phyloP scores from a whole-genome alignment of 1,140 invertebrate species.

The Acromyrmex charruanus region DNA sequence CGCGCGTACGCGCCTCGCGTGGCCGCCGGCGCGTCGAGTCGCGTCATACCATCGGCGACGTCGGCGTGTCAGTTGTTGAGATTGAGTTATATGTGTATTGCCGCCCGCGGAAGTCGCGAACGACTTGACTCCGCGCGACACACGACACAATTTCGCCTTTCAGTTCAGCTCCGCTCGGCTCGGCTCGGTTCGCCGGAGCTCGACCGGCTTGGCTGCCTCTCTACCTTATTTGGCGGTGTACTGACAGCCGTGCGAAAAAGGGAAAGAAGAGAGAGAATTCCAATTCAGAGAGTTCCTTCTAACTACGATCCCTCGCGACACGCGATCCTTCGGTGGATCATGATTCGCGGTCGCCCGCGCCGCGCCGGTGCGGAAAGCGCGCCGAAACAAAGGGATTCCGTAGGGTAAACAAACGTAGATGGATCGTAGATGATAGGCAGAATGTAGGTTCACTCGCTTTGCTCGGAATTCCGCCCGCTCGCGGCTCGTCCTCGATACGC shows the following conservation, averaged over 20 bases:
- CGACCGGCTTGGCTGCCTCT: conserved; percentile 6
- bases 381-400: conserved; percentile 45
- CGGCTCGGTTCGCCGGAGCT: neutral
- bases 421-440: neutral
- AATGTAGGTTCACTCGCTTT: neutral
- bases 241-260: conserved; percentile 60
- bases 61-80: neutral
- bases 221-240: conserved; percentile 67
- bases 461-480: neutral
- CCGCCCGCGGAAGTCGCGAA: neutral
- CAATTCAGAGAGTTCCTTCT: conserved; percentile 43
- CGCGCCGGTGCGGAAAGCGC: conserved; percentile 34
- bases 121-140: neutral
- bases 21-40: neutral
- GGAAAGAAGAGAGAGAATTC: conserved; percentile 23
- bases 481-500: conserved; percentile 17
- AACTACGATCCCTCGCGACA: neutral
- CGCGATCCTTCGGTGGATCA: neutral
- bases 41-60: neutral
- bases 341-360: neutral
- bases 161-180: neutral
- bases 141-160: neutral
- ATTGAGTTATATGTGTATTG: neutral
- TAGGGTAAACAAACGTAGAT: conserved; percentile 41
- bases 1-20: neutral